These are phyloP conservation scores for Noctua comes DNA, from an alignment of 2,888 invertebrate genomes.

Conservation along the genomic window DNA sequence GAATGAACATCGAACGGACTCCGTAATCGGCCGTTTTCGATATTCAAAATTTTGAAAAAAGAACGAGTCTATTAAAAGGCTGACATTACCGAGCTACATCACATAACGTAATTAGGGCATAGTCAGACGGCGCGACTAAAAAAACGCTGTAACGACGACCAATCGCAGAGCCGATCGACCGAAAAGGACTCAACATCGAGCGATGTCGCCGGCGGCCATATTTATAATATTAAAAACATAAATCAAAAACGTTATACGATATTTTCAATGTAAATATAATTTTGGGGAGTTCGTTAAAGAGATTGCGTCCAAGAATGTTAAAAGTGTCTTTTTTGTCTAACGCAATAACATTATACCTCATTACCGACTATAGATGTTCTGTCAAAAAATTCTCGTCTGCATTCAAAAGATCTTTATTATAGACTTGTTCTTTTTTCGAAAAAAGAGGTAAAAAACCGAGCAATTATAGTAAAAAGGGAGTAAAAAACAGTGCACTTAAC, in stretches of 20 bases:
- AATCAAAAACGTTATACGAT: conserved; percentile 87
- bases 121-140: conserved; percentile 75
- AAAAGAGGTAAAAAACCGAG: conserved; percentile 69
- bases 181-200: conserved; percentile 77
- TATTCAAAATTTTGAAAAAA: conserved; percentile 73
- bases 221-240: conserved; percentile 88
- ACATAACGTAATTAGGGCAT: conserved; percentile 86
- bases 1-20: conserved; percentile 64
- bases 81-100: conserved; percentile 76
- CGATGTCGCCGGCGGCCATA: conserved; percentile 85
- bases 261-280: conserved; percentile 84
- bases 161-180: conserved; percentile 81
- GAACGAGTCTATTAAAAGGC: conserved; percentile 70
- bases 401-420: conserved; percentile 66
- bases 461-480: conserved; percentile 76
- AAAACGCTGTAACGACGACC: conserved; percentile 79
- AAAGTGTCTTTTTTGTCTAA: conserved; percentile 71
- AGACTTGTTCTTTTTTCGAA: conserved; percentile 60
- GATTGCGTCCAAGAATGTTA: conserved; percentile 65
- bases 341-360: conserved; percentile 70
- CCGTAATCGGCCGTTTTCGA: conserved; percentile 68
- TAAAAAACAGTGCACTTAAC: conserved; percentile 82
- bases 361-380: conserved; percentile 64
- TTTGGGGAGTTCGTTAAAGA: conserved; percentile 74
- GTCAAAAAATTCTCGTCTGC: conserved; percentile 64